phyloP scores from a whole-genome alignment of 2,113 vertebrate species.

The Prietella phreatophila region DNA sequence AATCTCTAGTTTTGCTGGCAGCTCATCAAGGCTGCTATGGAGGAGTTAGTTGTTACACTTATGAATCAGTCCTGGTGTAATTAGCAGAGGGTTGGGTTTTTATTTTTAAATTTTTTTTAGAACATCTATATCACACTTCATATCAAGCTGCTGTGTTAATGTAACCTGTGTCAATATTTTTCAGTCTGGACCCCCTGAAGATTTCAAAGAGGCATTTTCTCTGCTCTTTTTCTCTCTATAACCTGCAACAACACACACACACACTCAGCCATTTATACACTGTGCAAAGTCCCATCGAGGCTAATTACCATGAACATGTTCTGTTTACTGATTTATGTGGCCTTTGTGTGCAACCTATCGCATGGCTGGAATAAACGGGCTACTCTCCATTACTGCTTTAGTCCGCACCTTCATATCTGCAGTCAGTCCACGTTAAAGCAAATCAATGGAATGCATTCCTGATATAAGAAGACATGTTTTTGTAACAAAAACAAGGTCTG shows the following conservation, averaged over 20 bases:
- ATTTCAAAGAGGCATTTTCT: slow-evolving; percentile 24
- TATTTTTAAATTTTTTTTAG: background rate
- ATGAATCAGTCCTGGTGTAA: background rate
- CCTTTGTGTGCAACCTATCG: slow-evolving; percentile 14
- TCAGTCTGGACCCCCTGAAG: slow-evolving; percentile 20
- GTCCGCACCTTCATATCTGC: background rate
- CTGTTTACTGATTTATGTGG: slow-evolving; percentile 71
- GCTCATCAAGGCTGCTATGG: background rate
- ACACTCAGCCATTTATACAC: slow-evolving; percentile 56
- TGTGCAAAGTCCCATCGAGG: slow-evolving; percentile 67
- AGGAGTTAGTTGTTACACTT: background rate
- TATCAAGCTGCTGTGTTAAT: background rate
- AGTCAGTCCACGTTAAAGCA: background rate
- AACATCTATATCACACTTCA: slow-evolving; percentile 21
- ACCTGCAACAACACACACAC: background rate
- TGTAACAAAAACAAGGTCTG: background rate
- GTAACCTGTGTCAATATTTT: background rate
- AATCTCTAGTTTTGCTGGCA: background rate
- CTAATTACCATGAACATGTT: slow-evolving; percentile 71
- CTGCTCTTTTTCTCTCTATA: background rate
- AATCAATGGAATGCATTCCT: background rate
- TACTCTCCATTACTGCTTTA: slow-evolving; percentile 17
- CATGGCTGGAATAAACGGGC: slow-evolving; percentile 12
- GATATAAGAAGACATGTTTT: background rate
- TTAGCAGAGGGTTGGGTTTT: background rate